Evolutionary conservation across 2,888 invertebrate species (phyloP), one percentile per base, ranked within the genome.

Genomic region (Cantharis rustica): DNA sequence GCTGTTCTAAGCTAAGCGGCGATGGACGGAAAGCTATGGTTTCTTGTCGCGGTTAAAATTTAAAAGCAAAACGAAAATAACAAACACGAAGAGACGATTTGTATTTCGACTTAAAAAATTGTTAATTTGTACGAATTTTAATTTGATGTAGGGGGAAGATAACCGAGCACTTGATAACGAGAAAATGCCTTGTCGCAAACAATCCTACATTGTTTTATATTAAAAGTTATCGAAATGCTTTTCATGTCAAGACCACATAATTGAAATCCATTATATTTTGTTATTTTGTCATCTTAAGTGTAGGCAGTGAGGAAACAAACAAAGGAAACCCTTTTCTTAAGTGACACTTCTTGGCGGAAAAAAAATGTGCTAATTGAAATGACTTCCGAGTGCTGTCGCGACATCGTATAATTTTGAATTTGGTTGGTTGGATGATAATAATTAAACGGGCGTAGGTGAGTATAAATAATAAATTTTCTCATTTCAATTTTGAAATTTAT

Each of bases 201-300:
- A 47, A 47, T 47, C 9, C n/a, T n/a, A n/a, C 47, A 47, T 47
- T 47, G 47, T 47, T 47, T 47, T n/a, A 47, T 47, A 47, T 47
- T 47, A 47, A 47, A 47, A 47, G 47, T 47, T 47, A 47, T 47
- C n/a, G 47, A 47, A 47, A 47, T 47, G 20, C 64, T 16, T 73
- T 71, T 68, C 71, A 72, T 72, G 73, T 77, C 80, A 80, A 27
- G 63, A 71, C 72, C 77, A 75, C 72, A 63, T 78, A 79, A 80
- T 80, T 80, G 77, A 79, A 80, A 77, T 79, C 76, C 77, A 77
- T 77, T 80, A 73, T 77, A 77, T 76, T 77, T 79, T 75, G 79
- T 77, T 79, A 80, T 77, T 79, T 77, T 75, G 75, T 75, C 73
- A 73, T 31, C 47, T 69, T 71, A 75, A 75, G 79, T 71, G 73